Conservation (phyloP, 2,113 vertebrate species). For the Cyprinodon variegatus region DNA sequence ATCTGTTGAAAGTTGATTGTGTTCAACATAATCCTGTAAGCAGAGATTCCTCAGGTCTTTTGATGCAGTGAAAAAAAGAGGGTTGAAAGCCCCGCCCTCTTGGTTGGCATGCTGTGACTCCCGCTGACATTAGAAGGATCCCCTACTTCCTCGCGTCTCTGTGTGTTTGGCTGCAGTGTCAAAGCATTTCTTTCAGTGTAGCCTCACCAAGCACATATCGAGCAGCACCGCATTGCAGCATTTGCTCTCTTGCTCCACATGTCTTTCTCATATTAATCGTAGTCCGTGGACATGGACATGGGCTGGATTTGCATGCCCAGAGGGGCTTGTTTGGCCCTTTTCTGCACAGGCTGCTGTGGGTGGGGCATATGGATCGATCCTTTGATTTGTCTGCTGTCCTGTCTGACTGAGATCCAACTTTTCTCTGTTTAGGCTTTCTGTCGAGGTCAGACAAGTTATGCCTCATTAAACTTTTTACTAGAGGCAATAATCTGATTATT, state of each 20-base stretch:
- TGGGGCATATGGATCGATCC: constrained; percentile 10
- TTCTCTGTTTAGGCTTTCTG: constrained; percentile 8
- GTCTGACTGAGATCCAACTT: constrained; percentile 3
- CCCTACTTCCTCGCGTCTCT: constrained; percentile 5
- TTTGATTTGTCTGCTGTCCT: constrained; percentile 34
- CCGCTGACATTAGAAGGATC: constrained; percentile 24
- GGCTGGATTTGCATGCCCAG: constrained; percentile 22
- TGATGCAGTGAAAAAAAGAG: constrained; percentile 7
- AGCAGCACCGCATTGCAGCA: constrained; percentile 26
- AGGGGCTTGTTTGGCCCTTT: constrained; percentile 26
- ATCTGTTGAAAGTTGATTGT: neutral
- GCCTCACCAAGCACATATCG: constrained; percentile 1
- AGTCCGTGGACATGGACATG: neutral
- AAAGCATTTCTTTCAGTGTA: neutral
- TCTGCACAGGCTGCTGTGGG: constrained; percentile 7
- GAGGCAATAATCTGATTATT: neutral
- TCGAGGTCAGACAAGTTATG: neutral
- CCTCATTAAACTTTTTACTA: neutral
- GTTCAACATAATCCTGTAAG: neutral
- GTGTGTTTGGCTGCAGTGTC: constrained; percentile 12
- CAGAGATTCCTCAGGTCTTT: constrained; percentile 12
- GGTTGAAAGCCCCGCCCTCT: constrained; percentile 29
- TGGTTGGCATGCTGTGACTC: constrained; percentile 11
- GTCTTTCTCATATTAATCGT: constrained; percentile 2
- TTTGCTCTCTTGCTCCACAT: neutral